Base-by-base conservation (phyloP, 53 echinoderm and acorn worm species). In the Antedon mediterranea region DNA sequence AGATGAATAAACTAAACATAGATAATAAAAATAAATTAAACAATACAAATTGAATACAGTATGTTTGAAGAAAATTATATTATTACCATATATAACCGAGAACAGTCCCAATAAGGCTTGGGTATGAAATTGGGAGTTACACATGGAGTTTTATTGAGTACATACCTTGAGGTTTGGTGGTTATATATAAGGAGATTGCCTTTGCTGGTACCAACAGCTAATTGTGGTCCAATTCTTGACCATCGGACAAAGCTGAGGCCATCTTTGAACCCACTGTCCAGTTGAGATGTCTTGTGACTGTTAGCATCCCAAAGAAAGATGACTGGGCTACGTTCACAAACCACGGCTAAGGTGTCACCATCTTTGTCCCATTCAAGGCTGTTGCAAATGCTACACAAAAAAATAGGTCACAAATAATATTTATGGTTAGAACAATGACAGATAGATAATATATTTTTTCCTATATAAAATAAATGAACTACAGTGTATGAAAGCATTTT, bases 271-370 rank as follows among this genome's bases (percentile, higher is more conserved):
- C 98, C 90, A 57, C 92, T 92, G 83, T 95, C 98, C 28, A 98
- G 86, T 81, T 98, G 98, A 13, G 81, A 85, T 4, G 89, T 92
- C 23, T 90, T 79, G 76, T 93, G 88, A 43, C 87, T 86, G 81
- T 98, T 98, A 43, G 92, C 98, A 72, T 98, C 98, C 98, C 98
- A 98, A 27, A 98, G 92, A 30, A 98, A 92, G 71, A 98, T 90
- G 11, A 92, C 86, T 31, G 90, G 86, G 81, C 91, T 98, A 15
- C 89, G 82, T 78, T 98, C 98, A 81, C 91, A 89, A 71, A 98
- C 90, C 41, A 98, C 86, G 43, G 98, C 98, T 43, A 98, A 80
- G 0, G 93, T 90, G 79, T 98, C 98, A 0, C 98, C 98, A 80
- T 98, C 98, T 76, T 88, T 88, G 82, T 98, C 98, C 98, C 97